These are phyloP conservation scores for Apotomis capreana DNA, from an alignment of 2,888 invertebrate species.

Conservation along the genomic window DNA sequence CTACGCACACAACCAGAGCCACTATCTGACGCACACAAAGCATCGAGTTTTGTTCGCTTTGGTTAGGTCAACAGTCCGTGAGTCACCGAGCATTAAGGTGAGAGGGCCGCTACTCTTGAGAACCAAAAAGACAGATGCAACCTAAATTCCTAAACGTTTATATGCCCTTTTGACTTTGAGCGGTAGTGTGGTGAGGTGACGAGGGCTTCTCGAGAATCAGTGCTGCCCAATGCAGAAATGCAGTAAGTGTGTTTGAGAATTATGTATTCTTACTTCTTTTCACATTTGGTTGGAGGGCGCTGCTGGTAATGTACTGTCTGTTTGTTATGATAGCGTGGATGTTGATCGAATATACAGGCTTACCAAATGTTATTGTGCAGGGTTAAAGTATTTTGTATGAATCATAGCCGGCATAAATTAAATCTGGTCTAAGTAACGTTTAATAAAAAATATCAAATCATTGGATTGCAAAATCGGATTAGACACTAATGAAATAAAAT, in stretches of 20 bases:
- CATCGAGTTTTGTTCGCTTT: slow-evolving; percentile 48
- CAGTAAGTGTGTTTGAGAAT: slow-evolving; percentile 14
- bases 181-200: slow-evolving; percentile 30
- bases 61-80: slow-evolving; percentile 47
- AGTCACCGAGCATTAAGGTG: slow-evolving; percentile 45
- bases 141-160: neutral
- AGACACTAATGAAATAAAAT: too few species aligned
- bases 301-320: slow-evolving; percentile 29
- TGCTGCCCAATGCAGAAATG: neutral
- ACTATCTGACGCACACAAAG: slow-evolving; percentile 43
- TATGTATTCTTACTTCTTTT: neutral
- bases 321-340: slow-evolving; percentile 39
- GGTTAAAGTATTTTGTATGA: slow-evolving; percentile 11
- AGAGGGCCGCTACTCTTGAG: slow-evolving; percentile 29
- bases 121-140: slow-evolving; percentile 2
- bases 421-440: neutral
- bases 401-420: slow-evolving; percentile 17
- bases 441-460: neutral
- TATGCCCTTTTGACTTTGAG: slow-evolving; percentile 20
- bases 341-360: slow-evolving; percentile 25
- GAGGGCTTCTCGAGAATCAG: slow-evolving; percentile 35
- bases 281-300: neutral
- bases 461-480: too few species aligned
- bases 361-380: slow-evolving; percentile 16
- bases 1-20: slow-evolving; percentile 47